Evolutionary conservation across 2,888 invertebrate genomes (phyloP).

Genomic region (Hetaerina titia): DNA sequence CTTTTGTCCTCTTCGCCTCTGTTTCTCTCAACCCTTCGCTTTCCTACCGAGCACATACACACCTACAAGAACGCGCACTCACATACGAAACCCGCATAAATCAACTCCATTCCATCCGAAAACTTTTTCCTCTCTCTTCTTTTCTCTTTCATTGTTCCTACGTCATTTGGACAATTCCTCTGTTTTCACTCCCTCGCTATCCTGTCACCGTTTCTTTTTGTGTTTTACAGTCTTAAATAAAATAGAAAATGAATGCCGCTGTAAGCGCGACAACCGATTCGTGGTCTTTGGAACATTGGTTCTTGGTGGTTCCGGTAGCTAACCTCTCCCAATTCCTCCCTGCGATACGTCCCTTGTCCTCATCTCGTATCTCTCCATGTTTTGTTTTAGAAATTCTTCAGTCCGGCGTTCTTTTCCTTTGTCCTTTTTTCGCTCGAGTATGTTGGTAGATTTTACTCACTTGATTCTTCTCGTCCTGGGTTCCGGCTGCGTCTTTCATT

Average conservation of each 20-base stretch:
- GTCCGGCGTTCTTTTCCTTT: not conserved
- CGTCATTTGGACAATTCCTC: not conserved
- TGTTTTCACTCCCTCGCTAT: not conserved
- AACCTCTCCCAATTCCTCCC: not conserved
- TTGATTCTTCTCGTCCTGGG: too few relatives aligned
- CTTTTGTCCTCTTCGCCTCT: slow-evolving; percentile 73
- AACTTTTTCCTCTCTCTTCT: not conserved
- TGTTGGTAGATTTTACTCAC: too few relatives aligned
- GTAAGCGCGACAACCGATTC: not conserved
- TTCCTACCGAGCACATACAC: slow-evolving; percentile 68
- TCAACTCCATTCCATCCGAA: slow-evolving; percentile 19
- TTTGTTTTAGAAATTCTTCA: not conserved
- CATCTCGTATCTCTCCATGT: not conserved
- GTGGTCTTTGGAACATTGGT: not conserved
- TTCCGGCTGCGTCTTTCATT: too few relatives aligned
- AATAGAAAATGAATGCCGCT: not conserved
- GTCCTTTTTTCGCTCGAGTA: not conserved
- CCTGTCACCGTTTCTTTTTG: not conserved
- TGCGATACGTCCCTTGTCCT: not conserved
- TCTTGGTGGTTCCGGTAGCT: not conserved
- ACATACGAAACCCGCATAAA: slow-evolving; percentile 48
- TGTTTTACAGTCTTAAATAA: not conserved
- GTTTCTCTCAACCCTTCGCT: not conserved
- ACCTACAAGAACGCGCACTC: slow-evolving; percentile 71
- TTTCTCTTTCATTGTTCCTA: not conserved